Percentiles rank a stretch among this genome's conserved stretches.
phyloP scores from a whole-genome alignment of 1,140 invertebrate genomes.

The Drosophila trapezifrons region DNA sequence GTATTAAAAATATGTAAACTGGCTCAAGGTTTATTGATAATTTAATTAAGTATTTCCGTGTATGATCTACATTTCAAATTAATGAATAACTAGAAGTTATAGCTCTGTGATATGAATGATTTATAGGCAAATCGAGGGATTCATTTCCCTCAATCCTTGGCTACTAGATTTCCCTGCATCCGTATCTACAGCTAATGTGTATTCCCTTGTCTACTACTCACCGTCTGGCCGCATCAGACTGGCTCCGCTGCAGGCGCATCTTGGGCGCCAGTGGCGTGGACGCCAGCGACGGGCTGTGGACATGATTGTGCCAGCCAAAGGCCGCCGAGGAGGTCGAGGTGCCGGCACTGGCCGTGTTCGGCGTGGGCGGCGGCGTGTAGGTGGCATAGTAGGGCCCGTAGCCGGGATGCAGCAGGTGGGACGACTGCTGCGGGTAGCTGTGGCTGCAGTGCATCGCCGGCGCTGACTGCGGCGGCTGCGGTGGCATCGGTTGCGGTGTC shows the following conservation, averaged over 20 bases:
- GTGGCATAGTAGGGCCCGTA: slow-evolving; percentile 66
- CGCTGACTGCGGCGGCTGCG: slow-evolving; percentile 75
- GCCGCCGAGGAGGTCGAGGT: slow-evolving; percentile 53
- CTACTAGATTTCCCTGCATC: background rate
- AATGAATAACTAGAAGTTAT: background rate
- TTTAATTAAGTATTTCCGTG: background rate
- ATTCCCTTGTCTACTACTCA: slow-evolving; percentile 34
- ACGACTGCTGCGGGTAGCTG: slow-evolving; percentile 66
- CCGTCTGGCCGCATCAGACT: slow-evolving; percentile 81
- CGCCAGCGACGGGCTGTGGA: slow-evolving; percentile 50
- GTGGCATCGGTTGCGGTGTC: slow-evolving; percentile 70
- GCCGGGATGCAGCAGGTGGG: slow-evolving; percentile 67
- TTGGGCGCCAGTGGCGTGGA: slow-evolving; percentile 65
- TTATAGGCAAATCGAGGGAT: background rate
- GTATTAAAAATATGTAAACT: background rate
- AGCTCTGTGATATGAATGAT: background rate
- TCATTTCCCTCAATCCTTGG: slow-evolving; percentile 1
- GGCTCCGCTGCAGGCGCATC: slow-evolving; percentile 78
- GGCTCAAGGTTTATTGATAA: background rate
- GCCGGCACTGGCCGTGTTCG: slow-evolving; percentile 67
- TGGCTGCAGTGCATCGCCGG: slow-evolving; percentile 77
- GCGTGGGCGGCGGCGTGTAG: slow-evolving; percentile 80
- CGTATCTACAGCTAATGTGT: background rate
- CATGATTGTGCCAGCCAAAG: slow-evolving; percentile 53
- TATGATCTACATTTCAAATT: background rate